Evolutionary conservation across 2,113 vertebrate species (phyloP).

Genomic region (Smithornis capensis): DNA sequence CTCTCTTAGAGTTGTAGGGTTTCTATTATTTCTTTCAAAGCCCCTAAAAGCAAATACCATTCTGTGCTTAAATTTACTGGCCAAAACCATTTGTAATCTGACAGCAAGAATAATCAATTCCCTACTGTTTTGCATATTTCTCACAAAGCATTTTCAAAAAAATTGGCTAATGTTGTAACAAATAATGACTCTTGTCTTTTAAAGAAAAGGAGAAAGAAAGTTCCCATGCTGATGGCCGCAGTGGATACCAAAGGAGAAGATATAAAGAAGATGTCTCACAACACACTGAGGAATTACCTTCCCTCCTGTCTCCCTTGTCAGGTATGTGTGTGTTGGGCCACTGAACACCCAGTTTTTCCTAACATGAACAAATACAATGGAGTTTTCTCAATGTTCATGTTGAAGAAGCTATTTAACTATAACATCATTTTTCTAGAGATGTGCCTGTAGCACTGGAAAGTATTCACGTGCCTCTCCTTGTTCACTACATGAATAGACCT

Average conservation of each 20-base stretch:
- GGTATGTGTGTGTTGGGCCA: background rate
- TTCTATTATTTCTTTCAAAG: background rate
- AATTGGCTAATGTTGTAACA: background rate
- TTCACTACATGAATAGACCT: background rate
- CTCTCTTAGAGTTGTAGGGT: background rate
- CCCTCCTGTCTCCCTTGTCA: background rate
- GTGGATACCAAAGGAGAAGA: background rate
- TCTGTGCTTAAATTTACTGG: background rate
- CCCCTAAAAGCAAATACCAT: background rate
- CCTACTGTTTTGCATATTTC: background rate
- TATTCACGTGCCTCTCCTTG: background rate
- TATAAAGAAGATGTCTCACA: fast-evolving
- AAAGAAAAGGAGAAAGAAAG: background rate
- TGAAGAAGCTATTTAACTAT: background rate
- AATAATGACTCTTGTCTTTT: background rate
- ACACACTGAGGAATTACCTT: background rate
- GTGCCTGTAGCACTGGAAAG: background rate
- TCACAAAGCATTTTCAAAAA: background rate
- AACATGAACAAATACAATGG: background rate
- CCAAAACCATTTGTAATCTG: background rate
- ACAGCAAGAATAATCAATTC: background rate
- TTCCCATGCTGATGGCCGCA: background rate
- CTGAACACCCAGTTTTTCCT: background rate
- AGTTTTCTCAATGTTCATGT: background rate
- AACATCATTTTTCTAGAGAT: background rate